Percentiles rank a stretch among this genome's conserved stretches.
phyloP scores from a whole-genome alignment of 2,797 vertebrate species.

The Capromys pilorides region DNA sequence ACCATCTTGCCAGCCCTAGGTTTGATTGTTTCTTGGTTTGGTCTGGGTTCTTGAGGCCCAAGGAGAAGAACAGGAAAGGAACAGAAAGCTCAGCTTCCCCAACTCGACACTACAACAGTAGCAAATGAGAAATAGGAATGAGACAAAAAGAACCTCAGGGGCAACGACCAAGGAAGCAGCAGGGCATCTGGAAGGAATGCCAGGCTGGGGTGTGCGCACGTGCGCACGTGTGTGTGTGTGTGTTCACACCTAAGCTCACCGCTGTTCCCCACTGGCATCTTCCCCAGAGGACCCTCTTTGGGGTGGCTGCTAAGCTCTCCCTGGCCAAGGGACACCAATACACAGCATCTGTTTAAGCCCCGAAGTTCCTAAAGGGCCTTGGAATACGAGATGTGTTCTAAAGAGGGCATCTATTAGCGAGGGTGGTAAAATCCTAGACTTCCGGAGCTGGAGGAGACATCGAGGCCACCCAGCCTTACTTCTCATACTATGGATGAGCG shows the following conservation, averaged over 20 bases:
- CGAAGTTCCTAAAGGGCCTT: neutral
- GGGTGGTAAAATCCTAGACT: conserved; percentile 4
- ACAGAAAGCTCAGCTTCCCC: neutral
- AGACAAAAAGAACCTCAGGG: neutral
- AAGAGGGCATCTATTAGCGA: neutral
- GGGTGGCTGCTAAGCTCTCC: neutral
- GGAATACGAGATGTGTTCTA: neutral
- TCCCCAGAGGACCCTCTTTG: neutral
- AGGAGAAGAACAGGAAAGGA: neutral
- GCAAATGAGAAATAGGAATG: neutral
- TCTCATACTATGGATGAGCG: neutral
- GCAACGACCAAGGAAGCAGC: neutral
- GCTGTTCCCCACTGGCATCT: neutral
- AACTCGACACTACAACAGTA: neutral
- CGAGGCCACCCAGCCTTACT: neutral
- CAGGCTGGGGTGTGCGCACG: neutral
- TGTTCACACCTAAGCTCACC: neutral
- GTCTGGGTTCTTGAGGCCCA: neutral
- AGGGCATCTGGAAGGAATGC: neutral
- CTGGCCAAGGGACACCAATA: neutral
- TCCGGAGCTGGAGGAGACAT: neutral
- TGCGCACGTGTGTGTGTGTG: neutral
- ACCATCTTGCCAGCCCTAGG: neutral
- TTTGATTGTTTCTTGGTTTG: neutral
- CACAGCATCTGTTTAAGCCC: neutral